Evolutionary conservation across 2,797 vertebrate species (phyloP).

Genomic region (Bothrops alternatus): DNA sequence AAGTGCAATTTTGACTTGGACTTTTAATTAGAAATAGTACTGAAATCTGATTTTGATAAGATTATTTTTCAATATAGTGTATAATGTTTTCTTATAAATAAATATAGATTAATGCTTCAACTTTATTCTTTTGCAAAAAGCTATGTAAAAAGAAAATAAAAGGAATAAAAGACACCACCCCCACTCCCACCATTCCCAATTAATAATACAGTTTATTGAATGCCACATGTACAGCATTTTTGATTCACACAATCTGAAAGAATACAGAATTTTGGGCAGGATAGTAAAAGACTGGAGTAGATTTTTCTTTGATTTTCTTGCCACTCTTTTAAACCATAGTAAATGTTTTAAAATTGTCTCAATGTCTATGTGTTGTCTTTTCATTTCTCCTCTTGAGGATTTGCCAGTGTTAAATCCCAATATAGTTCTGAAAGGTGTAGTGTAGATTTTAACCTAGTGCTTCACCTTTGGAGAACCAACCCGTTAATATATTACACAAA

Average conservation of each 20-base stretch:
- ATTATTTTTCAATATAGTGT: slow-evolving; percentile 90
- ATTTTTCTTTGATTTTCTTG: slow-evolving; percentile 68
- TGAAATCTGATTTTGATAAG: slow-evolving; percentile 88
- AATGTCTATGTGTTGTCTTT: slow-evolving; percentile 61
- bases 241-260: slow-evolving; percentile 62
- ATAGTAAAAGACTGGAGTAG: slow-evolving; percentile 66
- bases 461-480: slow-evolving; percentile 15
- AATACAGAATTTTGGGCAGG: slow-evolving; percentile 69
- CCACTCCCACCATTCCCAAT: slow-evolving; percentile 45
- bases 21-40: slow-evolving; percentile 71
- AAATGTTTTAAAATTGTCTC: slow-evolving; percentile 74
- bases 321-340: slow-evolving; percentile 66
- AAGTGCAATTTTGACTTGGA: slow-evolving; percentile 91
- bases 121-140: slow-evolving; percentile 84
- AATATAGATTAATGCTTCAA: slow-evolving; percentile 85
- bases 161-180: slow-evolving; percentile 64
- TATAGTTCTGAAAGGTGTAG: not conserved
- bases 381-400: slow-evolving; percentile 48
- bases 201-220: slow-evolving; percentile 66
- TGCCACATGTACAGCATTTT: slow-evolving; percentile 73
- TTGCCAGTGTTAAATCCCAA: slow-evolving; percentile 29
- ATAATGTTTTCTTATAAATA: slow-evolving; percentile 91
- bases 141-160: slow-evolving; percentile 60
- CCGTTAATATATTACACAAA: not conserved
- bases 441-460: not conserved